phyloP scores from a whole-genome alignment of 2,797 vertebrate genomes.

The Lepus oiostolus region DNA sequence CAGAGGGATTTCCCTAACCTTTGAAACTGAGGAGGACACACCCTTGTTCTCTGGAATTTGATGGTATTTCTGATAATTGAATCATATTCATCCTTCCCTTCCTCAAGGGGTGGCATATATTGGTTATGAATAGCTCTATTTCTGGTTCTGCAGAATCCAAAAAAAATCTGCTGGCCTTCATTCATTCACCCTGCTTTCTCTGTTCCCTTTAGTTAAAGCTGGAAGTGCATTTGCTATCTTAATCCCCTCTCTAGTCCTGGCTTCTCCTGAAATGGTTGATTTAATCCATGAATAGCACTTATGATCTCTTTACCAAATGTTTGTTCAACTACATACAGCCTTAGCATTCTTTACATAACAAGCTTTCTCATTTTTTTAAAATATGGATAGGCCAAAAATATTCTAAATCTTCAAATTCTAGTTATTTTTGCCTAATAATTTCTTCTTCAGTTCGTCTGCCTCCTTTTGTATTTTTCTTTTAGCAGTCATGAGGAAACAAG shows the following conservation, averaged over 20 bases:
- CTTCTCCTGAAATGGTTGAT: background rate
- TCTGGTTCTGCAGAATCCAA: background rate
- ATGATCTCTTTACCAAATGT: background rate
- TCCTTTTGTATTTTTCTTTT: background rate
- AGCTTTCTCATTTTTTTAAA: background rate
- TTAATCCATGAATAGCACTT: background rate
- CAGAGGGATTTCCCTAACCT: background rate
- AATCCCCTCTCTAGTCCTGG: background rate
- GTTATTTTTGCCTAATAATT: background rate
- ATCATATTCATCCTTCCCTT: background rate
- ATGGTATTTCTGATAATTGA: background rate
- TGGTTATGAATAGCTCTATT: background rate
- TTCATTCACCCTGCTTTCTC: background rate
- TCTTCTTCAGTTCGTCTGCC: background rate
- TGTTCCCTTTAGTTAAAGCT: background rate
- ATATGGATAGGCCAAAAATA: background rate
- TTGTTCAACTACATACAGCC: background rate
- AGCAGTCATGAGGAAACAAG: background rate
- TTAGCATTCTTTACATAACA: background rate
- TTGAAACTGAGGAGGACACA: background rate
- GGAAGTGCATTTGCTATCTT: background rate
- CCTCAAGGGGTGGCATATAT: background rate
- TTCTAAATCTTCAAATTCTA: background rate
- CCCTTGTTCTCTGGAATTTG: too few relatives aligned
- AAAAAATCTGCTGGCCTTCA: background rate